Evolutionary conservation across 2,113 vertebrate species (phyloP), one percentile per base, ranked within the genome.

Genomic region (Typhlomys cinereus): DNA sequence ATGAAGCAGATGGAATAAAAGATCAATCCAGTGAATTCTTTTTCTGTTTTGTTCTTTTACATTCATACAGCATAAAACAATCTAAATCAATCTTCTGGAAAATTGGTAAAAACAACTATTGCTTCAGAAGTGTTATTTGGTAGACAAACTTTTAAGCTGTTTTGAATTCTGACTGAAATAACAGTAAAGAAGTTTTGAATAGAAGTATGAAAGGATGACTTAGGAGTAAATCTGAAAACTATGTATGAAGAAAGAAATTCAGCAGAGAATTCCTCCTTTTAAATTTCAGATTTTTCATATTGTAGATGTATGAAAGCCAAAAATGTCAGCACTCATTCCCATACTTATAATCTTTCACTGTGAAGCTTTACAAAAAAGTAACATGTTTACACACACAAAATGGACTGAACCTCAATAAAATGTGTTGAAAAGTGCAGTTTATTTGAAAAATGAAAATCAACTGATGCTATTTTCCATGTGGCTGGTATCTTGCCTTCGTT

Each of bases 41-140:
- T 95, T 92, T 62, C n/a, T 95, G n/a, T 91, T 95, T 96, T 94
- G 81, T 79, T 95, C 76, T 90, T 87, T 96, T 91, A 84, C 36
- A 92, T 93, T 92, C 79, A 92, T 82, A 95, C 61, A 94, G 92
- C 61, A 94, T 5, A 94, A 95, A 98, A 92, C 57, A 91, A 86
- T 94, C 70, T 97, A 92, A 94, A 85, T 84, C 95, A 95, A 93
- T 95, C 92, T 97, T 82, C 83, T 94, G 85, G 52, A 95, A 97
- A 97, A 93, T 46, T 95, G 88, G 39, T 95, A 92, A 95, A 97
- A 97, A 82, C 82, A 94, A 57, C 17, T 48, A 64, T 93, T 93
- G 75, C 81, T 64, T 87, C 92, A 95, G 81, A 92, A 34, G 74
- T 94, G 69, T 88, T 94, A 92, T 87, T 86, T 93, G 71, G 78